These are phyloP conservation scores for Ophthalmolycus amberensis DNA, from an alignment of 2,113 vertebrate species.

Conservation along the genomic window DNA sequence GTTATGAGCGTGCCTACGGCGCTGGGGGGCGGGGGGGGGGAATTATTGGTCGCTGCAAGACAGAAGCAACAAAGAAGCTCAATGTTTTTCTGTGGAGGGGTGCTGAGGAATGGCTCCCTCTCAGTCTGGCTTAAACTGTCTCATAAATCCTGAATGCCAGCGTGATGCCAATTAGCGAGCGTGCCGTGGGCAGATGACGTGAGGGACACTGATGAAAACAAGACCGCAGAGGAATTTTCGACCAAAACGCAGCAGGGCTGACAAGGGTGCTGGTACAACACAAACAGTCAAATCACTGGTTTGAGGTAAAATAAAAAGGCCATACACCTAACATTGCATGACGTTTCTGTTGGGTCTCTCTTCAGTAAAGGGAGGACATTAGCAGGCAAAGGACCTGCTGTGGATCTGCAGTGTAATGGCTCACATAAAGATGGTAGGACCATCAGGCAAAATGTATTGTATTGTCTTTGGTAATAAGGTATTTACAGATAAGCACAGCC, in stretches of 20 bases:
- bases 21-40: constrained; percentile 26
- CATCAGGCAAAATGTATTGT: neutral
- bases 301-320: constrained; percentile 9
- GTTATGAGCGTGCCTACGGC: constrained; percentile 60
- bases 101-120: constrained; percentile 31
- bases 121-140: constrained; percentile 48
- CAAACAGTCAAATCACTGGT: constrained; percentile 16
- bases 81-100: constrained; percentile 31
- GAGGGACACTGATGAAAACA: constrained; percentile 58
- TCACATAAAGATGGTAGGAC: constrained; percentile 14
- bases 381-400: neutral
- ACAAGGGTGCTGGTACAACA: constrained; percentile 27
- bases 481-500: constrained; percentile 9
- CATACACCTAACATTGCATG: constrained; percentile 13
- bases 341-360: neutral
- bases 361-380: neutral
- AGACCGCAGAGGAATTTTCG: constrained; percentile 52
- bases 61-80: constrained; percentile 52
- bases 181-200: constrained; percentile 49
- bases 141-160: constrained; percentile 66
- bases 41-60: constrained; percentile 51
- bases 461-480: constrained; percentile 2
- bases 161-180: constrained; percentile 74
- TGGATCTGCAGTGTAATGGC: neutral
- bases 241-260: constrained; percentile 43